Evolutionary conservation across 1,140 invertebrate species (phyloP), one percentile per base, ranked within the genome.

Genomic region (Heliconius himera): DNA sequence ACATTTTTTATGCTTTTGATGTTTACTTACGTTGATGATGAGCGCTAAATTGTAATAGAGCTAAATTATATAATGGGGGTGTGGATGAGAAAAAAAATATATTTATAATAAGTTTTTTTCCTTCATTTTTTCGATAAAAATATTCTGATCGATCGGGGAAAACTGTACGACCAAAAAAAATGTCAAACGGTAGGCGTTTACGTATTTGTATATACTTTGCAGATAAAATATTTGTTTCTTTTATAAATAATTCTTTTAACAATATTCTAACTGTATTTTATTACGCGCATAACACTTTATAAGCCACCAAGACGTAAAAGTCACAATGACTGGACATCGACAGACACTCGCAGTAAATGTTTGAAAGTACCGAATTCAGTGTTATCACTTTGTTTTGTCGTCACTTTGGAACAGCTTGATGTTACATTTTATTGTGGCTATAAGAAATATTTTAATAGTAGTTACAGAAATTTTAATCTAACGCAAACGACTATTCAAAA

Each of bases 271-370:
- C n/a, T 22, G 77, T 80, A 75, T 82, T 85, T 85, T 75, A 83
- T 84, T 84, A 80, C 80, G 66, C 79, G 51, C 78, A 82, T 78
- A 82, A 81, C 75, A 78, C 76, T 78, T 79, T 82, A 79, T 85
- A 82, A 85, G 60, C 79, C 71, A 66, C 18, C 56, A 78, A 51
- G 78, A 77, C 73, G 78, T 83, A 81, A 85, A 84, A 81, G 74
- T 71, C 78, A 73, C 11, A 83, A 82, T 70, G 78, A 79, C 78
- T 80, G 74, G 80, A 78, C 82, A 78, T 77, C 80, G 74, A 73
- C 82, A 82, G 84, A 78, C 78, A 76, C 79, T 82, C 71, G 80
- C 84, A 73, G 80, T 83, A 83, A 85, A 85, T 85, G 82, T 83
- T 76, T 79, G 79, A 82, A 81, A 83, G 80, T 79, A 78, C 77